These are phyloP conservation scores for Nasonia longicornis DNA, from an alignment of 1,140 invertebrate species.

Conservation along the genomic window DNA sequence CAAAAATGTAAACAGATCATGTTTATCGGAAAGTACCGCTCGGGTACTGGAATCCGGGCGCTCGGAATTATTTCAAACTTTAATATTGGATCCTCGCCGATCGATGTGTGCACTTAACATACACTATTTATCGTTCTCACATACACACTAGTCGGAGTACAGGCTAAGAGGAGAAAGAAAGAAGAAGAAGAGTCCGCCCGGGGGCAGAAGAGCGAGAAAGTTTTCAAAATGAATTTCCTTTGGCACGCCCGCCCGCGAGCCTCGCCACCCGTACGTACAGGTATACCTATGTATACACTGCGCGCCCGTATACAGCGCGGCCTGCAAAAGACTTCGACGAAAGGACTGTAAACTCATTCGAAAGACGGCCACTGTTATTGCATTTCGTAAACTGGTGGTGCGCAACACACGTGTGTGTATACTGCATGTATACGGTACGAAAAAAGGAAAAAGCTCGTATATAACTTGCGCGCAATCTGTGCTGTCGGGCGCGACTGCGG, in stretches of 20 bases:
- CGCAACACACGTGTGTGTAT: not conserved
- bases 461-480: slow-evolving; percentile 7
- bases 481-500: not conserved
- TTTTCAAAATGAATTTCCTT: slow-evolving; percentile 41
- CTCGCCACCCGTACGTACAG: not conserved
- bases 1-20: too few species aligned
- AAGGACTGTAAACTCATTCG: slow-evolving; percentile 26
- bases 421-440: not conserved
- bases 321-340: not conserved
- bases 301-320: not conserved
- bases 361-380: slow-evolving; percentile 20
- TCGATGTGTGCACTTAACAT: not conserved
- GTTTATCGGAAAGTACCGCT: too few species aligned
- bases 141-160: not conserved
- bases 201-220: slow-evolving; percentile 9
- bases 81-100: not conserved
- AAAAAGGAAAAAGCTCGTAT: slow-evolving; percentile 32
- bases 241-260: not conserved
- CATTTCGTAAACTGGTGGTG: not conserved
- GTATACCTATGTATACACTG: not conserved
- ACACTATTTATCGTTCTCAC: not conserved
- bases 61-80: not conserved
- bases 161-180: not conserved
- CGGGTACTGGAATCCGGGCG: too few species aligned
- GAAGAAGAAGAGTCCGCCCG: not conserved